Evolutionary conservation across 1,140 invertebrate genomes (phyloP), one percentile per base, ranked within the genome.

Genomic region (Riptortus pedestris): DNA sequence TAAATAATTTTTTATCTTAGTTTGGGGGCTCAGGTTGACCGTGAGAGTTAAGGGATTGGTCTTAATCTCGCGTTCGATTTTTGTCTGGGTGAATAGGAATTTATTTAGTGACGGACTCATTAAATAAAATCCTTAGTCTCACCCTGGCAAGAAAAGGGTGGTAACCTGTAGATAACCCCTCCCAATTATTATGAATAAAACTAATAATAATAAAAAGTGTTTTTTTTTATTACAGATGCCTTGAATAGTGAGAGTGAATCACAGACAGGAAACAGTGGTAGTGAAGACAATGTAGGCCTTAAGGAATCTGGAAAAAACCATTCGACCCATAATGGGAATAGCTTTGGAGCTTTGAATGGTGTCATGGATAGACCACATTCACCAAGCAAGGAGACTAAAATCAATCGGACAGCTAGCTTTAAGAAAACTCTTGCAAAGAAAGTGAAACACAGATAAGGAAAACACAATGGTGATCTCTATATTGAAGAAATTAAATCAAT

Each of bases 241-340:
- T 81, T 85, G 71, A 87, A 89, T 71, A 92, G 88, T 77, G 91
- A 93, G 76, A 88, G 87, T 52, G 91, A 94, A 76, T 92, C 90
- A 14, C 88, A 92, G 75, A 89, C 81, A 67, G 80, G 81, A 52
- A 83, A 83, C 70, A 84, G 83, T 70, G 80, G 80, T 65, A 82
- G 82, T 70, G 82, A 85, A 70, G 83, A 85, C 72, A 83, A 83
- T 72, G 78, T 62, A 12, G 64, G 65, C 24, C 60, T 65, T 16
- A 70, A 70, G 65, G 63, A 68, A 14, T 67, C 67, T 52, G 69
- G 66, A 45, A 68, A 69, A 18, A 70, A 69, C 60, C 67, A 68
- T 59, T 60, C 59, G 38, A 58, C 60, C 14, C 60, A 66, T 18
- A 66, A 66, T 61, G 65, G 63, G 51, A 48, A 58, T 27, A 61